Percentiles rank a stretch among this genome's conserved stretches.
phyloP scores from a whole-genome alignment of 2,113 vertebrate genomes.

The Rhinolophus ferrumequinum region DNA sequence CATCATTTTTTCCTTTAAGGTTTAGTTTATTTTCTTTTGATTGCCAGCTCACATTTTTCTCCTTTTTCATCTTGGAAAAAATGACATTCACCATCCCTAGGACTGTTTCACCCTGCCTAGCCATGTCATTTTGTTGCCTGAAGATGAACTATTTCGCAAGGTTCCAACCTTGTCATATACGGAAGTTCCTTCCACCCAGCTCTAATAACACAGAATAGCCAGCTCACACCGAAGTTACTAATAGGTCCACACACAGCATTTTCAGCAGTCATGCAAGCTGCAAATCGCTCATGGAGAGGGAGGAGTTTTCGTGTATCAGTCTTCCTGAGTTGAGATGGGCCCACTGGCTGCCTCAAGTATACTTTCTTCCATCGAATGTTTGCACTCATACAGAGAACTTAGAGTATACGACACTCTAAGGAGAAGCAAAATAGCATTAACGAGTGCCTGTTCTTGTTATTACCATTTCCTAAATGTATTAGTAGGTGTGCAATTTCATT shows the following conservation, averaged over 20 bases:
- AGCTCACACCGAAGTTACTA: constrained; percentile 59
- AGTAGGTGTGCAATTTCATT: constrained; percentile 80
- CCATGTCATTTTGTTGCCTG: constrained; percentile 51
- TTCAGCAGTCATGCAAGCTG: constrained; percentile 46
- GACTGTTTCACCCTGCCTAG: rapidly evolving
- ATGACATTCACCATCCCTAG: constrained; percentile 10
- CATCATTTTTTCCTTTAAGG: constrained; percentile 58
- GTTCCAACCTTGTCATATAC: constrained; percentile 57
- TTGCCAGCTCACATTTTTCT: constrained; percentile 38
- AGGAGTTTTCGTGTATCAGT: constrained; percentile 69
- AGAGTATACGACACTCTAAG: constrained; percentile 41
- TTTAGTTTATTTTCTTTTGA: constrained; percentile 54
- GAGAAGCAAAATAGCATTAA: constrained; percentile 67
- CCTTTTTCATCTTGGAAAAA: constrained; percentile 56
- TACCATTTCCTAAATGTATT: constrained; percentile 62
- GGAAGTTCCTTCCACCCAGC: constrained; percentile 53
- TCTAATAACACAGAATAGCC: constrained; percentile 60
- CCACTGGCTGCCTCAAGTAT: constrained; percentile 62
- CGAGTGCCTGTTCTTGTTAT: constrained; percentile 62
- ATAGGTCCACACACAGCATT: constrained; percentile 31
- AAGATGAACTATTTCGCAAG: constrained; percentile 68
- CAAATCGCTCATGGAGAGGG: constrained; percentile 67
- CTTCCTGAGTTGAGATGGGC: constrained; percentile 76
- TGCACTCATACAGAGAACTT: constrained; percentile 56
- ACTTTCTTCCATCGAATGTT: constrained; percentile 55